Conservation (phyloP, 2,113 vertebrate genomes). For the Dissostichus mawsoni region DNA sequence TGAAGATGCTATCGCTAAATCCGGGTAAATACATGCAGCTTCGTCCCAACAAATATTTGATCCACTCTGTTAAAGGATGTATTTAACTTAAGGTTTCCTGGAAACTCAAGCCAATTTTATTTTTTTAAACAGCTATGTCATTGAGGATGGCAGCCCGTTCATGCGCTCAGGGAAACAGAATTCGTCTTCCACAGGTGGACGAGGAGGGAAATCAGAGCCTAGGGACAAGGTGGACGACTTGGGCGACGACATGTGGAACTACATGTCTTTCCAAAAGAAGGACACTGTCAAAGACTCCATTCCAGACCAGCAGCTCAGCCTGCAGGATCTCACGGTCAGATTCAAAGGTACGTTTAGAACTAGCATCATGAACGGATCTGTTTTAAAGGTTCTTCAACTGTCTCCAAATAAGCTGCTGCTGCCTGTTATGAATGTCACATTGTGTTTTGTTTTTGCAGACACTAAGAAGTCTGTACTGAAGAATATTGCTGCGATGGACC, state of each 20-base stretch:
- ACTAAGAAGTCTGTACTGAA: constrained; percentile 90
- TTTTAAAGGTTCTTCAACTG: neutral
- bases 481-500: constrained; percentile 92
- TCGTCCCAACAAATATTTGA: neutral
- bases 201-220: constrained; percentile 75
- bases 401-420: neutral
- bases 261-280: constrained; percentile 82
- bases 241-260: constrained; percentile 87
- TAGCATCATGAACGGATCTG: neutral
- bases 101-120: neutral
- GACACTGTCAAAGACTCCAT: constrained; percentile 87
- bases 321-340: constrained; percentile 89
- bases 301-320: constrained; percentile 92
- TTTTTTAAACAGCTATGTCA: constrained; percentile 86
- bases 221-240: constrained; percentile 87
- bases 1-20: constrained; percentile 93
- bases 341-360: constrained; percentile 86
- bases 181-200: constrained; percentile 70
- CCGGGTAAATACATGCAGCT: constrained; percentile 80
- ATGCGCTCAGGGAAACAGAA: constrained; percentile 87
- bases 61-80: neutral
- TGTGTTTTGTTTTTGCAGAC: constrained; percentile 73
- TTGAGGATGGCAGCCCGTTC: constrained; percentile 93
- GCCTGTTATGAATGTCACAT: neutral
- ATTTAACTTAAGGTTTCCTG: neutral